Evolutionary conservation across 2,113 vertebrate genomes (phyloP).

Genomic region (Cynocephalus volans): DNA sequence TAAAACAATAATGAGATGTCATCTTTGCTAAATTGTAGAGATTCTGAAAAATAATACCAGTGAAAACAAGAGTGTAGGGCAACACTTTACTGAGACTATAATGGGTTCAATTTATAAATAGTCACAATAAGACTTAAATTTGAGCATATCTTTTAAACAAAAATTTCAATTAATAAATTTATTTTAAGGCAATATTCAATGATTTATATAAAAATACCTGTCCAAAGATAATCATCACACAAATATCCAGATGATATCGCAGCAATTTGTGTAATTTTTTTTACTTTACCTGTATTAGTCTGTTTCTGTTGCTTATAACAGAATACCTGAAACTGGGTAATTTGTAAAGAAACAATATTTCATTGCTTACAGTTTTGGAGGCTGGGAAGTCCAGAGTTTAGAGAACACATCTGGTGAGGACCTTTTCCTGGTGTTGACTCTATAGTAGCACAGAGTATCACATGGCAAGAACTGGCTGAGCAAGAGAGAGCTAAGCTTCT

Average conservation of each 20-base stretch:
- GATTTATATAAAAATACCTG: background rate
- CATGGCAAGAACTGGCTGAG: too few relatives aligned
- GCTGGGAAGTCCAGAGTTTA: too few relatives aligned
- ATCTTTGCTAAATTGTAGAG: background rate
- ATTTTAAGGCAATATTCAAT: background rate
- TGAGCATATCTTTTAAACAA: background rate
- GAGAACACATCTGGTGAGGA: too few relatives aligned
- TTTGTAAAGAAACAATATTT: too few relatives aligned
- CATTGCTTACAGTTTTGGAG: too few relatives aligned
- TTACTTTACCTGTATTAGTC: background rate
- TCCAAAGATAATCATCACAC: background rate
- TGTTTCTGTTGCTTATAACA: too few relatives aligned
- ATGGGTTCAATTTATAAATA: background rate
- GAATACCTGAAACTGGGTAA: too few relatives aligned
- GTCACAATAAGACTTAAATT: slow-evolving; percentile 28
- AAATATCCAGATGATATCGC: background rate
- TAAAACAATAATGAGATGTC: background rate
- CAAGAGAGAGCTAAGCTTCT: too few relatives aligned
- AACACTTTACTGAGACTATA: background rate
- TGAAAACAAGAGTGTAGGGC: background rate
- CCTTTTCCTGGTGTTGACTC: too few relatives aligned
- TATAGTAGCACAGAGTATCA: too few relatives aligned
- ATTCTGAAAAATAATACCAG: slow-evolving; percentile 7
- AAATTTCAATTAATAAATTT: background rate
- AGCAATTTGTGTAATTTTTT: background rate